Conservation (phyloP, 1,140 invertebrate genomes). For the Drosophila truncata region DNA sequence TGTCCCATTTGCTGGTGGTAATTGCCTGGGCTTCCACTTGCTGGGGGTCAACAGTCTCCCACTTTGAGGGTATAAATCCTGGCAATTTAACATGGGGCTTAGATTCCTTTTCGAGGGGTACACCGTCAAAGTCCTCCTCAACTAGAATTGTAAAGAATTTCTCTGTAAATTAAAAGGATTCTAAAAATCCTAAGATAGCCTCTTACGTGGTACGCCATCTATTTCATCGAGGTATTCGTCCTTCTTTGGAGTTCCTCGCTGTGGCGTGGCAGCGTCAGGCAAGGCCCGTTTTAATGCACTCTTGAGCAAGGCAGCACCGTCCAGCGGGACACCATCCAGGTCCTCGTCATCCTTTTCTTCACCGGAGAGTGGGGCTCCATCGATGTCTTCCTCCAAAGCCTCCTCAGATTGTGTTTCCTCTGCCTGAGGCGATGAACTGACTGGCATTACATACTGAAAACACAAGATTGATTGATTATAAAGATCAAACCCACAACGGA, state of each 20-base stretch:
- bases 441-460: conserved; percentile 36
- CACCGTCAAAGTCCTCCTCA: conserved; percentile 94
- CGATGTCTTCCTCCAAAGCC: conserved; percentile 86
- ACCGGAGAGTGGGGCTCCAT: conserved; percentile 89
- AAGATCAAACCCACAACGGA: too few species aligned
- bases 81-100: conserved; percentile 82
- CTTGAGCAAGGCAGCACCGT: conserved; percentile 92
- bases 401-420: conserved; percentile 66
- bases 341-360: conserved; percentile 90
- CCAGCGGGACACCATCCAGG: conserved; percentile 91
- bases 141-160: conserved; percentile 86
- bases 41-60: conserved; percentile 97
- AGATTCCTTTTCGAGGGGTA: conserved; percentile 88
- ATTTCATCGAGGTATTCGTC: conserved; percentile 88
- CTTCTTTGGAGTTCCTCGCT: conserved; percentile 57
- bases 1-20: conserved; percentile 95
- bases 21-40: conserved; percentile 92
- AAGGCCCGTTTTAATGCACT: conserved; percentile 88
- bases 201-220: conserved; percentile 91
- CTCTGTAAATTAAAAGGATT: not conserved
- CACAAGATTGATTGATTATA: not conserved
- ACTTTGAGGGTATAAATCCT: conserved; percentile 95
- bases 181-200: not conserved
- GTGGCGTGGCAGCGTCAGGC: conserved; percentile 56
- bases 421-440: conserved; percentile 37